These are phyloP conservation scores for Arnoldichthys spilopterus DNA, from an alignment of 2,797 vertebrate species.

Conservation along the genomic window DNA sequence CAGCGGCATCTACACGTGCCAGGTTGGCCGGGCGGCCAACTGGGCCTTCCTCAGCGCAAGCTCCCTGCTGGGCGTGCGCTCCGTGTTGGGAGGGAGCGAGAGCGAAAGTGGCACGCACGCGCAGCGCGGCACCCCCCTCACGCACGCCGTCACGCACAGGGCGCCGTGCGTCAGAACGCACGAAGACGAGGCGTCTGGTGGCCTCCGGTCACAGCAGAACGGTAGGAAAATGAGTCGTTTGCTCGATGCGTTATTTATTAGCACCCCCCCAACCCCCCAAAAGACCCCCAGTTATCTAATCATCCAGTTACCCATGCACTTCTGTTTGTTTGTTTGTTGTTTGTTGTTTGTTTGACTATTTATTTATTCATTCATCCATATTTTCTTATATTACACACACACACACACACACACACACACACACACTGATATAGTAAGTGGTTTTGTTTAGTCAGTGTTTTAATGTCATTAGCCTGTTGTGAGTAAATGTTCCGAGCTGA, in stretches of 20 bases:
- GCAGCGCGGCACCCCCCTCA: conserved; percentile 39
- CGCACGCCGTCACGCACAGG: conserved; percentile 77
- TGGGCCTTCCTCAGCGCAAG: conserved; percentile 97
- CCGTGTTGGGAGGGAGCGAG: conserved; percentile 89
- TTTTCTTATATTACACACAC: too few species aligned
- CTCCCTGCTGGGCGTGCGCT: conserved; percentile 93
- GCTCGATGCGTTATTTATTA: neutral
- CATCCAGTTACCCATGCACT: neutral
- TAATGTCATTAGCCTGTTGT: too few species aligned
- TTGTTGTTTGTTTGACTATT: neutral
- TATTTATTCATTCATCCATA: too few species aligned
- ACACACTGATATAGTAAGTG: too few species aligned
- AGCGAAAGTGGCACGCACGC: conserved; percentile 82
- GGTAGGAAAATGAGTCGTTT: conserved; percentile 72
- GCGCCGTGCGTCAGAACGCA: conserved; percentile 82
- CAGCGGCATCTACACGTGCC: conserved; percentile 98
- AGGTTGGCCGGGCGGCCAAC: conserved; percentile 96
- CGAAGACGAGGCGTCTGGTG: conserved; percentile 84
- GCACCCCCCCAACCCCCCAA: too few species aligned
- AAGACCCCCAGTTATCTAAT: too few species aligned
- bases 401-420: too few species aligned
- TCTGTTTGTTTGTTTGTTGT: too few species aligned
- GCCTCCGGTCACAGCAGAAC: conserved; percentile 89
- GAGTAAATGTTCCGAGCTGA: too few species aligned
- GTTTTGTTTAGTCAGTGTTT: too few species aligned